phyloP scores from a whole-genome alignment of 2,888 invertebrate species.

The Lasioglossum marginatum region DNA sequence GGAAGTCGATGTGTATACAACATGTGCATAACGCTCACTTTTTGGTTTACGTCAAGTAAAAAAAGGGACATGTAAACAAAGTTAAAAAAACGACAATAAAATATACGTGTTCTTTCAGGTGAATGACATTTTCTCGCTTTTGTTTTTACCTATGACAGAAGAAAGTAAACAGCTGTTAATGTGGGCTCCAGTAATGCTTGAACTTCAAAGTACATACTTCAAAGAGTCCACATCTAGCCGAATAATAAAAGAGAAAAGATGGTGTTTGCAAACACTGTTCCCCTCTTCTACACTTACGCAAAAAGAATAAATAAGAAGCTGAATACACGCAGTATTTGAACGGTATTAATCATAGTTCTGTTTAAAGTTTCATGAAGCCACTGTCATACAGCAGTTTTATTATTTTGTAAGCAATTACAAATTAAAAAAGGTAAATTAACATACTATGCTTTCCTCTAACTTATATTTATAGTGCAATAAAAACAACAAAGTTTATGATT shows the following conservation, averaged over 20 bases:
- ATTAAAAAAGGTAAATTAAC: conserved; percentile 72
- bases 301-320: too few species aligned
- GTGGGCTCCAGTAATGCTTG: conserved; percentile 18
- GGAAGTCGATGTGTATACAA: conserved; percentile 24
- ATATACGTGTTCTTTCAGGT: conserved; percentile 21
- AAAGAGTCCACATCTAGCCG: background rate
- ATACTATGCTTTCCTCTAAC: conserved; percentile 69
- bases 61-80: conserved; percentile 15
- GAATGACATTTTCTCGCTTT: conserved; percentile 56
- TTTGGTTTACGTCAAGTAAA: conserved; percentile 22
- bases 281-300: background rate
- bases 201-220: conserved; percentile 14
- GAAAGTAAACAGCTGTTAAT: conserved; percentile 46
- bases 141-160: conserved; percentile 55
- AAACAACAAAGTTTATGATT: conserved; percentile 78
- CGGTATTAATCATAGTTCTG: conserved; percentile 46
- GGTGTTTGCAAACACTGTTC: background rate
- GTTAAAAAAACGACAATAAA: conserved; percentile 36
- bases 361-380: conserved; percentile 59
- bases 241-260: conserved; percentile 5
- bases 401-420: conserved; percentile 72
- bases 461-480: conserved; percentile 75
- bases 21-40: conserved; percentile 22
- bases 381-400: conserved; percentile 72
- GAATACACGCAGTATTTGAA: conserved; percentile 19